Conservation (phyloP, 2,113 vertebrate genomes). For the Oryzias javanicus region DNA sequence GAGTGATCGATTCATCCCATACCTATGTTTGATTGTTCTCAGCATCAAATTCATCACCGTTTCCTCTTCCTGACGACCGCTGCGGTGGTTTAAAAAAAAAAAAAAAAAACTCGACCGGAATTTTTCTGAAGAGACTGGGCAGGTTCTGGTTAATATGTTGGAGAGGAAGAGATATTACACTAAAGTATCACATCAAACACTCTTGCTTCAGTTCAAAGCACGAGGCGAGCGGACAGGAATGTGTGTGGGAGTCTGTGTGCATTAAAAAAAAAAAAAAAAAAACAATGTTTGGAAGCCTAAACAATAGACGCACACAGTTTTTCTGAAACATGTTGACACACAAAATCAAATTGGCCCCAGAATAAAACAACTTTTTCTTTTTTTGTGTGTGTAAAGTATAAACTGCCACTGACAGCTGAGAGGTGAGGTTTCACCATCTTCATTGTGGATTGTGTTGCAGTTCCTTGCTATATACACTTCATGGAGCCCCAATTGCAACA, state of each 20-base stretch:
- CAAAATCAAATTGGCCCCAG: background rate
- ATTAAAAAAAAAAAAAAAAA: slow-evolving; percentile 24
- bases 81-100: slow-evolving; percentile 52
- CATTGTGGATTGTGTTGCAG: too few species aligned
- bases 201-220: slow-evolving; percentile 63
- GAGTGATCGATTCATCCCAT: slow-evolving; percentile 70
- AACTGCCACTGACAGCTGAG: too few species aligned
- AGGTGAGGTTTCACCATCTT: too few species aligned
- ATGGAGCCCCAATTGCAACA: too few species aligned
- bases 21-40: slow-evolving; percentile 71
- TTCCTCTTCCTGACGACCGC: slow-evolving; percentile 42
- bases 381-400: too few species aligned
- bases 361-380: background rate
- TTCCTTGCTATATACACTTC: too few species aligned
- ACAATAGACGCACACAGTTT: background rate
- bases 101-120: slow-evolving; percentile 30
- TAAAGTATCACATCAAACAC: slow-evolving; percentile 71
- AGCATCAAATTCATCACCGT: slow-evolving; percentile 70
- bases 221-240: slow-evolving; percentile 35
- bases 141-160: slow-evolving; percentile 74
- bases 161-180: slow-evolving; percentile 62
- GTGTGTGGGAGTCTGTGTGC: slow-evolving; percentile 13
- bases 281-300: slow-evolving; percentile 41
- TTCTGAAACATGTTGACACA: slow-evolving; percentile 1
- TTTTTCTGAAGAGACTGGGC: slow-evolving; percentile 43